Evolutionary conservation across 2,113 vertebrate genomes (phyloP).

Genomic region (Gnathonemus longibarbis): DNA sequence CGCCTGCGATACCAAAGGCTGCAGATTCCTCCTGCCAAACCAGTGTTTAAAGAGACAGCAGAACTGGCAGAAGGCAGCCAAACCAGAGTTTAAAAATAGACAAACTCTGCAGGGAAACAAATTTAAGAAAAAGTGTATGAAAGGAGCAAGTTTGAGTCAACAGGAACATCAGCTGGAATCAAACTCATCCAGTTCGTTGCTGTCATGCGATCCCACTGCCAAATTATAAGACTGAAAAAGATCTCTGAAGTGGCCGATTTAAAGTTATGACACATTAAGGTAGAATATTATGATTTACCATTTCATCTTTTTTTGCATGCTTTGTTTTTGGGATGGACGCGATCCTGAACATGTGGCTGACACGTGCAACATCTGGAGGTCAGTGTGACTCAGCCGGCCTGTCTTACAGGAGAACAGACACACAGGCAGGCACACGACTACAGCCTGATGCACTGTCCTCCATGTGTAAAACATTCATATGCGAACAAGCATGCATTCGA

Average conservation of each 20-base stretch:
- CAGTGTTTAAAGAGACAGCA: background rate
- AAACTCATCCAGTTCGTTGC: background rate
- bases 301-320: background rate
- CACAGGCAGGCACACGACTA: background rate
- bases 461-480: background rate
- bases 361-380: background rate
- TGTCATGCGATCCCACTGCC: background rate
- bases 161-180: background rate
- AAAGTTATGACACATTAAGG: background rate
- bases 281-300: background rate
- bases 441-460: background rate
- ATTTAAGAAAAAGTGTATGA: background rate
- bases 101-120: background rate
- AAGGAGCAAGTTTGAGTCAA: background rate
- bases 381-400: background rate
- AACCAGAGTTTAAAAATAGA: background rate
- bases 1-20: background rate
- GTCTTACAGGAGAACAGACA: slow-evolving; percentile 12
- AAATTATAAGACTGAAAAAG: background rate
- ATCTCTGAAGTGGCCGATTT: background rate
- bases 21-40: background rate
- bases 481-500: background rate
- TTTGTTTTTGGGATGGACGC: background rate
- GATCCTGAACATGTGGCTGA: background rate
- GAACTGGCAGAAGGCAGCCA: background rate